These are phyloP conservation scores for Phrynosoma blainvillii DNA, from an alignment of 2,113 vertebrate genomes.

Conservation along the genomic window DNA sequence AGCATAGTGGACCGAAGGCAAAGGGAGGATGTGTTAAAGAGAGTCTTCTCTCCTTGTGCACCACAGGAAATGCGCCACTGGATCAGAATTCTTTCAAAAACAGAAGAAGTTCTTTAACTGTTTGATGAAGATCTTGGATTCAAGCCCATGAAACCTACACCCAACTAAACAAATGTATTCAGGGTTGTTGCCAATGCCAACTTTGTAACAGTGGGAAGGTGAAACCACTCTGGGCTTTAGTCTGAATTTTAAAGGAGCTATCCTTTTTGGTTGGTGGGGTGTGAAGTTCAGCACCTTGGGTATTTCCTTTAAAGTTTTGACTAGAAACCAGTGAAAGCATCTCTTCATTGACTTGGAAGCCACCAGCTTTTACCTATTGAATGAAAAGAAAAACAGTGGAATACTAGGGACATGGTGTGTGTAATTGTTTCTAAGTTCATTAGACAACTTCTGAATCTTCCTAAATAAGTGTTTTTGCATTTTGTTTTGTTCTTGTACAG, in stretches of 20 bases:
- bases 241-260: no score
- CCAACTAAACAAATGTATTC: neutral
- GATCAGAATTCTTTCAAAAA: neutral
- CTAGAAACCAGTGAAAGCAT: no score
- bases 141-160: neutral
- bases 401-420: neutral
- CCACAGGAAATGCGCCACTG: neutral
- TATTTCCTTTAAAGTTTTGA: no score
- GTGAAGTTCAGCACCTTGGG: no score
- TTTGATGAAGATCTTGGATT: neutral
- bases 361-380: no score
- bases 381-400: neutral
- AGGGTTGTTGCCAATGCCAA: neutral
- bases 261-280: no score
- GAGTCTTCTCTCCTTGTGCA: no score
- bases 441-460: conserved; percentile 2
- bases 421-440: neutral
- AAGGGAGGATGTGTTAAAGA: neutral
- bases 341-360: no score
- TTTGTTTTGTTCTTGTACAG: conserved; percentile 66
- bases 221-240: no score
- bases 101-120: neutral
- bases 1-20: neutral
- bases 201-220: no score
- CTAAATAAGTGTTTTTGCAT: neutral